Conservation (phyloP, 2,888 invertebrate species). For the Caenorhabditis zanzibari region DNA sequence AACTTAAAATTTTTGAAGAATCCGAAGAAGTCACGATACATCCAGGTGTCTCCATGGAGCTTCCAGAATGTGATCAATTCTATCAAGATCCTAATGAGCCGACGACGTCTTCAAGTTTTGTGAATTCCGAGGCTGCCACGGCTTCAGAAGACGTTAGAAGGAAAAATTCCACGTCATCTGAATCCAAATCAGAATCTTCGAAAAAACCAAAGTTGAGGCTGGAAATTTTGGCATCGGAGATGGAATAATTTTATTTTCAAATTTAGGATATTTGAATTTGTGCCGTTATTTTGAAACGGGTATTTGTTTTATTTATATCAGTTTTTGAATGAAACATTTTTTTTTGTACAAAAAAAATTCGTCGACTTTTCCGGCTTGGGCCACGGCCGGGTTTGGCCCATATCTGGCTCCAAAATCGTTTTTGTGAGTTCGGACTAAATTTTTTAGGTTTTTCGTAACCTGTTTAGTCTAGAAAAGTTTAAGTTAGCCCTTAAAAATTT, state of each 20-base stretch:
- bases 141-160: background rate
- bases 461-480: no score
- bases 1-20: slow-evolving; percentile 26
- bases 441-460: no score
- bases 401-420: no score
- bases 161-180: background rate
- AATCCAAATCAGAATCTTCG: background rate
- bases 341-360: no score
- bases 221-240: slow-evolving; percentile 43
- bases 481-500: no score
- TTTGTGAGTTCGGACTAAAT: no score
- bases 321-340: no score
- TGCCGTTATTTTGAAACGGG: background rate
- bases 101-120: slow-evolving; percentile 9
- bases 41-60: slow-evolving; percentile 3
- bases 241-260: slow-evolving; percentile 5
- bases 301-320: slow-evolving; percentile 6
- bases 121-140: slow-evolving; percentile 1
- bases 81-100: slow-evolving; percentile 24
- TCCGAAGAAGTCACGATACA: slow-evolving; percentile 43
- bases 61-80: slow-evolving; percentile 3
- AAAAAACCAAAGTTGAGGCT: slow-evolving; percentile 15
- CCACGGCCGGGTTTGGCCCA: no score
- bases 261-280: slow-evolving; percentile 44
- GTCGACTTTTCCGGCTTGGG: no score